A percentile compares a stretch with the other conserved stretches of the same genome.
Evolutionary conservation across 2,888 invertebrate species (phyloP).

Genomic region (Aricia artaxerxes): DNA sequence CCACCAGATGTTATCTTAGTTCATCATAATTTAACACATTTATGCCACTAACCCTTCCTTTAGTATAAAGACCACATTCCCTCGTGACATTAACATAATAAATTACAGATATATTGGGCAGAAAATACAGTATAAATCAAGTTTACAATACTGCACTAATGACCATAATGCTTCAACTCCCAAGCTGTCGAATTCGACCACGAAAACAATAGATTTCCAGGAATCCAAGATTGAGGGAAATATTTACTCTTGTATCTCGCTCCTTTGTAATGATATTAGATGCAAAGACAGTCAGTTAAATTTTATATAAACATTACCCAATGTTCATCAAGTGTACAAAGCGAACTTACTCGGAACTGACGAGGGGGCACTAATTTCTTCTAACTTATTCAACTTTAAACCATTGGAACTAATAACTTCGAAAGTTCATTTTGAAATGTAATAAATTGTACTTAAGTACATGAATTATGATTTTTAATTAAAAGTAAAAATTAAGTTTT

Average conservation of each 20-base stretch:
- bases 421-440: constrained; percentile 53
- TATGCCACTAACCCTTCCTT: constrained; percentile 57
- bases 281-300: constrained; percentile 56
- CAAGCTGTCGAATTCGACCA: no score
- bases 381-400: constrained; percentile 55
- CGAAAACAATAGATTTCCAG: no score
- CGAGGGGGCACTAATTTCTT: constrained; percentile 51
- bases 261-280: constrained; percentile 44
- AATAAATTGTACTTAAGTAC: neutral
- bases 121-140: constrained; percentile 42
- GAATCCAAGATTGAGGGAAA: constrained; percentile 49
- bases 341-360: constrained; percentile 67
- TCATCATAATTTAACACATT: constrained; percentile 50
- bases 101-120: constrained; percentile 56
- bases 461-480: neutral
- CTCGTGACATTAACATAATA: constrained; percentile 63
- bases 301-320: constrained; percentile 57
- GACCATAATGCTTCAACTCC: constrained; percentile 43
- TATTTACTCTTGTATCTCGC: constrained; percentile 57
- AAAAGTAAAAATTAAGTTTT: neutral
- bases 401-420: constrained; percentile 64
- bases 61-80: constrained; percentile 62
- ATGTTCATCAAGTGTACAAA: constrained; percentile 53
- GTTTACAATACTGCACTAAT: constrained; percentile 55
- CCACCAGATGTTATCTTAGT: constrained; percentile 59